phyloP scores from a whole-genome alignment of 2,113 vertebrate genomes.

The Taxidea taxus region DNA sequence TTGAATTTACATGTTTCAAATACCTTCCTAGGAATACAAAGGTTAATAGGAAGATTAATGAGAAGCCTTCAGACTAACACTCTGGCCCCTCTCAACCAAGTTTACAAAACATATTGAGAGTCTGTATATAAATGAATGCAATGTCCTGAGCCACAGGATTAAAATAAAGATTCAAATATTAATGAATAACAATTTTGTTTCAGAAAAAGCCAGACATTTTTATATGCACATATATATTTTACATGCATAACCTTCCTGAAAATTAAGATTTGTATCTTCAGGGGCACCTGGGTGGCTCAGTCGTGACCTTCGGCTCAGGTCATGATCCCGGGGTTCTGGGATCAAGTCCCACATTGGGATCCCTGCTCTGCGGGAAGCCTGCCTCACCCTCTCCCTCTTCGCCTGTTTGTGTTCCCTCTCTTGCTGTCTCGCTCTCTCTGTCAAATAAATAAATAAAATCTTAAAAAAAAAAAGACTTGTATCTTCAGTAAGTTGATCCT shows the following conservation, averaged over 20 bases:
- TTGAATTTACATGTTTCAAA: not conserved
- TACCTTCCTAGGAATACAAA: not conserved
- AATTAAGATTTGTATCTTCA: not conserved
- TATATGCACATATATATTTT: not conserved
- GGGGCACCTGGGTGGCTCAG: no score
- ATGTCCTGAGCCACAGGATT: not conserved
- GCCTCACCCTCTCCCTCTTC: no score
- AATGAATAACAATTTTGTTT: not conserved
- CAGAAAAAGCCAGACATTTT: not conserved
- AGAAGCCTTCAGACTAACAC: not conserved
- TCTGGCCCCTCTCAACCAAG: not conserved
- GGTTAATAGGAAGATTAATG: not conserved
- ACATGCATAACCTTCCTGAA: not conserved
- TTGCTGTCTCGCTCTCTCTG: no score
- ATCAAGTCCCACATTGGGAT: no score
- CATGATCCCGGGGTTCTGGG: no score
- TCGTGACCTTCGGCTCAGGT: no score
- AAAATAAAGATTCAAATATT: conserved; percentile 16
- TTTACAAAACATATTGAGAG: not conserved
- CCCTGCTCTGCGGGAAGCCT: no score
- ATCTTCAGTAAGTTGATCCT: not conserved
- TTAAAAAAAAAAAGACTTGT: not conserved
- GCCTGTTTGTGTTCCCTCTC: no score
- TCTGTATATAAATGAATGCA: not conserved
- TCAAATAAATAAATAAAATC: no score